Evolutionary conservation across 2,113 vertebrate genomes (phyloP).

Genomic region (Ranitomeya imitator): DNA sequence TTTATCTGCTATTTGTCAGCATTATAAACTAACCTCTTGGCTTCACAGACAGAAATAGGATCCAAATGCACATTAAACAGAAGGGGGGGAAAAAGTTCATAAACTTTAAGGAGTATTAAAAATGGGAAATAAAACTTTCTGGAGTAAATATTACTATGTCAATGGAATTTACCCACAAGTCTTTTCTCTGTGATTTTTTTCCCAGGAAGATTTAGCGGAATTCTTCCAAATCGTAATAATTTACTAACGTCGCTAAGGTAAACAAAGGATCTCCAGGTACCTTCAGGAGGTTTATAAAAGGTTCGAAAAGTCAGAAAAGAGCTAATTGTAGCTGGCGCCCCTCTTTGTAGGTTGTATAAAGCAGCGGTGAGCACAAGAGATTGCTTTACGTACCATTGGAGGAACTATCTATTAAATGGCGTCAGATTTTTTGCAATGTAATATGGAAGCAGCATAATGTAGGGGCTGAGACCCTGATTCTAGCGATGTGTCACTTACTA

Average conservation of each 20-base stretch:
- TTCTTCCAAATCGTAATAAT: neutral
- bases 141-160: neutral
- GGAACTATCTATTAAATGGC: no score
- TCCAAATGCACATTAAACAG: conserved; percentile 17
- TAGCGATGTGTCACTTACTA: no score
- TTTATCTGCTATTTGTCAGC: conserved; percentile 17
- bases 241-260: neutral
- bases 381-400: no score
- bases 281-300: no score
- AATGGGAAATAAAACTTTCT: neutral
- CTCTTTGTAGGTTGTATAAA: no score
- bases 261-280: no score
- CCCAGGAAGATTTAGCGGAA: neutral
- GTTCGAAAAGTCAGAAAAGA: no score
- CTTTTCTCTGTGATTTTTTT: neutral
- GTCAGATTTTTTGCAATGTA: no score
- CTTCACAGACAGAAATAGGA: neutral
- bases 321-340: no score
- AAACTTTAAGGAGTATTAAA: neutral
- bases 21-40: conserved; percentile 31
- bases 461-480: no score
- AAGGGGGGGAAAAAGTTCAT: neutral
- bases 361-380: no score
- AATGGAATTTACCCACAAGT: neutral
- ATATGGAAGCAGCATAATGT: no score